These are phyloP conservation scores for Macrobrachium nipponense DNA, from an alignment of 1,140 invertebrate species.

Conservation along the genomic window DNA sequence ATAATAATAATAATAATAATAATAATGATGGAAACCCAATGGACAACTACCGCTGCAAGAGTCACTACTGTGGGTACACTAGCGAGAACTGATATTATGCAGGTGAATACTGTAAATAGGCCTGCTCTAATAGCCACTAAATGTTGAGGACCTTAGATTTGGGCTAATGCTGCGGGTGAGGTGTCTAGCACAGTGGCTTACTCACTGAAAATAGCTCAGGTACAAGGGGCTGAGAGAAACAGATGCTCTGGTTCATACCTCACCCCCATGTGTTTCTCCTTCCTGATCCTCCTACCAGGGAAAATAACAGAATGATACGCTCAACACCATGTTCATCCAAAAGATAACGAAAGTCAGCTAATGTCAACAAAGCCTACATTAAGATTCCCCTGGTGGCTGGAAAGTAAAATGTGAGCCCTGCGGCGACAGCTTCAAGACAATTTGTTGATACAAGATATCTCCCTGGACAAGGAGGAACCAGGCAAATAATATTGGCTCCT, in stretches of 20 bases:
- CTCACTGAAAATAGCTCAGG: conserved; percentile 63
- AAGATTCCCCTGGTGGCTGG: conserved; percentile 52
- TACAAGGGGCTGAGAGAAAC: conserved; percentile 63
- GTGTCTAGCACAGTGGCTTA: conserved; percentile 63
- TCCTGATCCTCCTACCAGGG: conserved; percentile 65
- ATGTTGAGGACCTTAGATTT: conserved; percentile 62
- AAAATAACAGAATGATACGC: conserved; percentile 64
- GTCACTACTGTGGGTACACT: conserved; percentile 62
- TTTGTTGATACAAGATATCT: conserved; percentile 39
- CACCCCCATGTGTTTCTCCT: conserved; percentile 64
- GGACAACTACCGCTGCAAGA: conserved; percentile 64
- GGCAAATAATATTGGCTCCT: conserved; percentile 45
- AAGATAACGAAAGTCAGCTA: conserved; percentile 58
- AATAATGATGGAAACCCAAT: conserved; percentile 63
- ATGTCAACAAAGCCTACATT: conserved; percentile 50
- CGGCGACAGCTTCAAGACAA: conserved; percentile 38
- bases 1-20: conserved; percentile 28
- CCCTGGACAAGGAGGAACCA: conserved; percentile 47
- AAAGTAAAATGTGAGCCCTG: conserved; percentile 58
- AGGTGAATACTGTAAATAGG: conserved; percentile 64
- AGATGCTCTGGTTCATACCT: conserved; percentile 64
- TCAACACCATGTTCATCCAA: conserved; percentile 62
- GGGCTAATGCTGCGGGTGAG: conserved; percentile 63
- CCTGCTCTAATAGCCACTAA: conserved; percentile 63
- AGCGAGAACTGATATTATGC: conserved; percentile 63